Conservation (phyloP, 37 sponge, comb jelly and placozoan species). For the Haliclona indistincta region DNA sequence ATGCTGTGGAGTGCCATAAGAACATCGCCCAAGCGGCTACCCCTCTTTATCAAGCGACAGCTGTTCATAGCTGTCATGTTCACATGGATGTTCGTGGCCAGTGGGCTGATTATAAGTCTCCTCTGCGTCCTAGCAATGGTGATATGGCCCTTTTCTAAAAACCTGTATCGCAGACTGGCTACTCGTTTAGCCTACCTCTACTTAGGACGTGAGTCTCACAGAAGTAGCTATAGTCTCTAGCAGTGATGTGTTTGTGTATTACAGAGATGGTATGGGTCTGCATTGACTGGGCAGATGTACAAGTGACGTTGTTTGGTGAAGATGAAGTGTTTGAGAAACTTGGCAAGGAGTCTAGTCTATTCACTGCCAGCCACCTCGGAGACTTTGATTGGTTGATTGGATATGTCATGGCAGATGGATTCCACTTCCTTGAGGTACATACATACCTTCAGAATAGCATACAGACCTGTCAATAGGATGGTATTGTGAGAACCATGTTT, state of each 20-base stretch:
- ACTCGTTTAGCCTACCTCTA: conserved; percentile 26
- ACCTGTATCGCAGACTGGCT: conserved; percentile 25
- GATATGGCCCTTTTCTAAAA: conserved; percentile 45
- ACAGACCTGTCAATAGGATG: too few species aligned
- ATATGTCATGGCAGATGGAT: conserved; percentile 12
- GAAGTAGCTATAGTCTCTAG: neutral
- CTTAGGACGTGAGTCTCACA: conserved; percentile 42
- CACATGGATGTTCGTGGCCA: conserved; percentile 40
- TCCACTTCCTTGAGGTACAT: conserved; percentile 30
- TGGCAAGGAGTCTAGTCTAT: conserved; percentile 63
- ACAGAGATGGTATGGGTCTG: conserved; percentile 57
- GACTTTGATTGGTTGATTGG: conserved; percentile 96
- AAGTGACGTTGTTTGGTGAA: conserved; percentile 36
- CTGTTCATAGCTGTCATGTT: conserved; percentile 34
- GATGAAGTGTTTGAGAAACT: conserved; percentile 19
- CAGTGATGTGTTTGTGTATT: neutral
- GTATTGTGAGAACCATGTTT: too few species aligned
- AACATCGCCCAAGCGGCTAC: neutral
- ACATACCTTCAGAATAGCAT: too few species aligned
- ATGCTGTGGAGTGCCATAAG: too few species aligned
- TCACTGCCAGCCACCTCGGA: conserved; percentile 85
- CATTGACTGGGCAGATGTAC: conserved; percentile 54
- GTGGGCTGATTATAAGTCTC: conserved; percentile 6
- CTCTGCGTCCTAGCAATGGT: conserved; percentile 24
- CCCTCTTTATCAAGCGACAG: conserved; percentile 10